Percentiles rank a stretch among this genome's conserved stretches.
Evolutionary conservation across 2,888 invertebrate species (phyloP).

Genomic region (Antheraea assamensis): DNA sequence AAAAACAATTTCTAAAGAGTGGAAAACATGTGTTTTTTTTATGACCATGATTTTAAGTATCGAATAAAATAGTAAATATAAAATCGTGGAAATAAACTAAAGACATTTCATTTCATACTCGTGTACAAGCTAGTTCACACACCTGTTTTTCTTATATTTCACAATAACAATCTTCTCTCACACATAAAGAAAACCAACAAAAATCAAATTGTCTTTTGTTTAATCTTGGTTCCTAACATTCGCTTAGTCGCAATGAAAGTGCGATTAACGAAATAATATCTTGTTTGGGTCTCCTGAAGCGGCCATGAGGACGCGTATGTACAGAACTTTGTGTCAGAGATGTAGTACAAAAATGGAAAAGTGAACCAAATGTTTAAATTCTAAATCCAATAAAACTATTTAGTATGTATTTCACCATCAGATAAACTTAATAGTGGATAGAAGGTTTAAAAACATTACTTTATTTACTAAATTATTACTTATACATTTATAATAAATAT

Average conservation of each 20-base stretch:
- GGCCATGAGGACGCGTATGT: slow-evolving; percentile 33
- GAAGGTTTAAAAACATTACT: background rate
- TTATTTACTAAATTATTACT: background rate
- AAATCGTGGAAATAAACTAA: no score
- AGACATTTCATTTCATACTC: no score
- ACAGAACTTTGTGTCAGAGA: slow-evolving; percentile 17
- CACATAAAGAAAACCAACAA: slow-evolving; percentile 18
- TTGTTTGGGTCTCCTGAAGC: slow-evolving; percentile 46
- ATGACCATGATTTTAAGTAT: no score
- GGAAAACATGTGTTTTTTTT: no score
- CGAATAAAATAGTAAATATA: no score
- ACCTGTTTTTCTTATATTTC: background rate
- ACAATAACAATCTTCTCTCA: background rate
- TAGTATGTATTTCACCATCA: no score
- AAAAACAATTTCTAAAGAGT: no score
- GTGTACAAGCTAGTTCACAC: no score
- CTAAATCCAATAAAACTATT: background rate
- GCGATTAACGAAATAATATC: slow-evolving; percentile 56
- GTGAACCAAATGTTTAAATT: background rate
- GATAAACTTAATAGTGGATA: background rate
- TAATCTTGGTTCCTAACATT: slow-evolving; percentile 36
- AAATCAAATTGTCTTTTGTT: slow-evolving; percentile 29
- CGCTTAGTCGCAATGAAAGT: slow-evolving; percentile 47
- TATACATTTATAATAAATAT: background rate
- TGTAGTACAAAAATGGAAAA: slow-evolving; percentile 6